These are phyloP conservation scores for Gopherus evgoodei DNA, from an alignment of 2,113 vertebrate species.

Conservation along the genomic window DNA sequence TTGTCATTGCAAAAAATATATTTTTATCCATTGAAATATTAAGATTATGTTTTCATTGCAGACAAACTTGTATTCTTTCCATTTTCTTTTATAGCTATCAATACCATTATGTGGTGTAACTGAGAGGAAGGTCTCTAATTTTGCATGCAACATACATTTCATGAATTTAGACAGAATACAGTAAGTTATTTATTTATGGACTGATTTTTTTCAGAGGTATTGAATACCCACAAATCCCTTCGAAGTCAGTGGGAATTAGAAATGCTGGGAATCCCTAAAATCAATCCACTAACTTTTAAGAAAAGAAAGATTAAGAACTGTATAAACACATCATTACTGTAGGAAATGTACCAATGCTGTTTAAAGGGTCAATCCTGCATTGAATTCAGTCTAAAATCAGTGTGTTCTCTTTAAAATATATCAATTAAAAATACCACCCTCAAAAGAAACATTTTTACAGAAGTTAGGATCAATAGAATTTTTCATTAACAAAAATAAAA, in stretches of 20 bases:
- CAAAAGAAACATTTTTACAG: background rate
- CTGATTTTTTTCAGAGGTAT: background rate
- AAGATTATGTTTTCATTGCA: accelerated
- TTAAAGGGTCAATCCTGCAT: background rate
- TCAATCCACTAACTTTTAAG: background rate
- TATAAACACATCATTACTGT: background rate
- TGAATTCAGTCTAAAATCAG: background rate
- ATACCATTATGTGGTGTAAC: background rate
- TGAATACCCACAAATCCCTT: background rate
- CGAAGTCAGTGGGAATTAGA: background rate
- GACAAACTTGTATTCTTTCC: background rate
- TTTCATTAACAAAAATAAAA: background rate
- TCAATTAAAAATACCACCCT: background rate
- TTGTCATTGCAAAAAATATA: background rate
- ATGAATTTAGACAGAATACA: background rate
- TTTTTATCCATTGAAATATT: background rate
- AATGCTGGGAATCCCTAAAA: background rate
- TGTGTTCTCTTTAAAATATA: background rate
- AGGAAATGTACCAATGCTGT: accelerated
- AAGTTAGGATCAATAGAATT: background rate
- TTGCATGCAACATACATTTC: background rate
- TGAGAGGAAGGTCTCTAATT: background rate
- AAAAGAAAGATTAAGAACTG: background rate
- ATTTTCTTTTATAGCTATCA: background rate
- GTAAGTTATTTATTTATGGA: background rate